A percentile compares a stretch with the other conserved stretches of the same genome.
These are phyloP conservation scores for Xiphophorus hellerii DNA, from an alignment of 2,113 vertebrate genomes.

Conservation along the genomic window DNA sequence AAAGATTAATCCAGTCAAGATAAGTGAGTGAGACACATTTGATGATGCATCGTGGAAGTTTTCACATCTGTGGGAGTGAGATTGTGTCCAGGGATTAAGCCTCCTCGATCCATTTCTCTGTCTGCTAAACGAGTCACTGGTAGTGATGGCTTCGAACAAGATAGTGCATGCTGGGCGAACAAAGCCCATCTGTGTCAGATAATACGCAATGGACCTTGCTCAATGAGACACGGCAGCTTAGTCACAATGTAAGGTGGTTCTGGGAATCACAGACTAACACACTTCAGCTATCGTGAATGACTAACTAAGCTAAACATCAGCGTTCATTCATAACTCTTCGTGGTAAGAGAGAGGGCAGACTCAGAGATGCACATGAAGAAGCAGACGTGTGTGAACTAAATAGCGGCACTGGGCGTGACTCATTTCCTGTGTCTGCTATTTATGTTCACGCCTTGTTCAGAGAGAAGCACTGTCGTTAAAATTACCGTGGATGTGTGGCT, in stretches of 20 bases:
- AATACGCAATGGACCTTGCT: slow-evolving; percentile 50
- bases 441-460: slow-evolving; percentile 9
- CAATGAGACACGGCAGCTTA: slow-evolving; percentile 56
- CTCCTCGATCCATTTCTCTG: slow-evolving; percentile 33
- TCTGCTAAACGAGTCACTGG: slow-evolving; percentile 45
- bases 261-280: slow-evolving; percentile 10
- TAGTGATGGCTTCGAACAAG: slow-evolving; percentile 31
- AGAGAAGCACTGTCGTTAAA: not conserved
- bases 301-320: slow-evolving; percentile 37
- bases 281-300: slow-evolving; percentile 36
- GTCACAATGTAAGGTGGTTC: slow-evolving; percentile 51
- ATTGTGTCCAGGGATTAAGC: slow-evolving; percentile 46
- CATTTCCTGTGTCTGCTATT: slow-evolving; percentile 49
- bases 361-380: not conserved
- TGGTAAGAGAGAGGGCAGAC: not conserved
- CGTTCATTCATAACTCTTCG: slow-evolving; percentile 25
- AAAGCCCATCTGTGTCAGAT: slow-evolving; percentile 50
- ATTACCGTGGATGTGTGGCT: slow-evolving; percentile 1
- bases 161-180: slow-evolving; percentile 32
- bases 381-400: slow-evolving; percentile 22
- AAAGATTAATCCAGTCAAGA: slow-evolving; percentile 29
- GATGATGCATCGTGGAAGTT: slow-evolving; percentile 56
- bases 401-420: slow-evolving; percentile 36
- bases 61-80: slow-evolving; percentile 41
- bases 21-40: slow-evolving; percentile 33